Percentiles rank a stretch among this genome's conserved stretches.
These are phyloP conservation scores for Cataglyphis altisquamis DNA, from an alignment of 2,888 invertebrate species.

Conservation along the genomic window DNA sequence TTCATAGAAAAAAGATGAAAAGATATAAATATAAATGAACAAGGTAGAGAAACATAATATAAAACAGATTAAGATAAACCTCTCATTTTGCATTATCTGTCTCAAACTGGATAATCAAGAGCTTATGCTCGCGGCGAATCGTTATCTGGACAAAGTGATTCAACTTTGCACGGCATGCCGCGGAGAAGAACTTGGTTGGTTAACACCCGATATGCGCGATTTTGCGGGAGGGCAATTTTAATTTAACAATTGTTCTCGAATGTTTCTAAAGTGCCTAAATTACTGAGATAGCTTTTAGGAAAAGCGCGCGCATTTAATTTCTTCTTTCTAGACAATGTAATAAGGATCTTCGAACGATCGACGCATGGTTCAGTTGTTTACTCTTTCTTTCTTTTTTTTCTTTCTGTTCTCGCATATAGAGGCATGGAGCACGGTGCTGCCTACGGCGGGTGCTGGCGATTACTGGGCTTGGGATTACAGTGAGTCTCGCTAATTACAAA, in stretches of 20 bases:
- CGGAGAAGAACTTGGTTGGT: conserved; percentile 18
- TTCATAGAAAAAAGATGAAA: neutral
- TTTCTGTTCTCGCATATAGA: conserved; percentile 82
- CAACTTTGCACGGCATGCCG: conserved; percentile 31
- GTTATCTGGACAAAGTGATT: conserved; percentile 42
- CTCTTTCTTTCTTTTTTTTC: conserved; percentile 78
- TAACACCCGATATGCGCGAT: conserved; percentile 30
- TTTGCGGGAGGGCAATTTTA: conserved; percentile 22
- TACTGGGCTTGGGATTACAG: conserved; percentile 85
- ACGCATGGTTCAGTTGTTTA: conserved; percentile 81
- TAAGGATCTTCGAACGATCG: conserved; percentile 17
- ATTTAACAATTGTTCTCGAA: conserved; percentile 8
- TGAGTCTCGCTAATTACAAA: conserved; percentile 81
- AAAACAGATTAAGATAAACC: conserved; percentile 15
- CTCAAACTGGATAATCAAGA: conserved; percentile 31
- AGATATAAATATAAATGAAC: neutral
- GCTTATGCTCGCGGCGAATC: conserved; percentile 33
- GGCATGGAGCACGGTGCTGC: conserved; percentile 86
- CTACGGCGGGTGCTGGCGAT: conserved; percentile 85
- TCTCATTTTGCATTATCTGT: conserved; percentile 25
- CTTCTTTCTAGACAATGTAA: conserved; percentile 18
- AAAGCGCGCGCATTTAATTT: neutral
- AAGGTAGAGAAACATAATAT: neutral
- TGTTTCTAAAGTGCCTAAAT: conserved; percentile 25
- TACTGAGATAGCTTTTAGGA: neutral